Conservation (phyloP, 2,888 invertebrate species). For the Thysanoteuthis rhombus region DNA sequence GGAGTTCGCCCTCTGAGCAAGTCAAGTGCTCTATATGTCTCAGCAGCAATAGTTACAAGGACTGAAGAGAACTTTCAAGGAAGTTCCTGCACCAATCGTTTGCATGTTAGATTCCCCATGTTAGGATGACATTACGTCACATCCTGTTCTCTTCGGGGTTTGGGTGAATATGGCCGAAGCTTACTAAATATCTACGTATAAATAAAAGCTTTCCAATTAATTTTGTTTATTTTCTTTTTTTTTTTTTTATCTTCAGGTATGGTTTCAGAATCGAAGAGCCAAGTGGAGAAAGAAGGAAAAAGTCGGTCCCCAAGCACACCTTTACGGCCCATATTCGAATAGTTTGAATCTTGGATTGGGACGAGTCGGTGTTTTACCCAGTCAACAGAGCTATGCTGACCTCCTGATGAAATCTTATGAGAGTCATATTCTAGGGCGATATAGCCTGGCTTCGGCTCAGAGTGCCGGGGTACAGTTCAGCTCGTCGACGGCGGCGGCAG, state of each 20-base stretch:
- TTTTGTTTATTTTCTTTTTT: background rate
- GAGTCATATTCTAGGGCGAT: conserved; percentile 49
- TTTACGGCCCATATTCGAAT: conserved; percentile 49
- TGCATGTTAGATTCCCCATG: no score
- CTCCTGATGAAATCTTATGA: conserved; percentile 62
- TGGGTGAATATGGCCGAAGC: no score
- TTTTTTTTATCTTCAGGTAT: conserved; percentile 78
- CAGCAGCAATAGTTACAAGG: no score
- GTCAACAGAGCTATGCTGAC: conserved; percentile 51
- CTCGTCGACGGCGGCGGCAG: conserved; percentile 16
- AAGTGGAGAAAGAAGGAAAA: conserved; percentile 99
- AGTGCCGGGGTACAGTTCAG: background rate
- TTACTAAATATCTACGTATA: no score
- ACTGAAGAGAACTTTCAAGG: no score
- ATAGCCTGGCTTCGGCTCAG: conserved; percentile 38
- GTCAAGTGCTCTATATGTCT: no score
- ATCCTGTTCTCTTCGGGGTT: no score
- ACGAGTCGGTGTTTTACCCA: conserved; percentile 27
- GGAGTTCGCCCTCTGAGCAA: no score
- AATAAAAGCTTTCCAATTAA: background rate
- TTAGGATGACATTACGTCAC: no score
- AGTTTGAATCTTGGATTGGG: conserved; percentile 35
- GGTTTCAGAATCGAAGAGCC: conserved; percentile 99
- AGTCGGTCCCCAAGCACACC: conserved; percentile 58
- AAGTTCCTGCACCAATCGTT: no score